These are phyloP conservation scores for Nautilus pompilius DNA, from an alignment of 1,140 invertebrate species.

Conservation along the genomic window DNA sequence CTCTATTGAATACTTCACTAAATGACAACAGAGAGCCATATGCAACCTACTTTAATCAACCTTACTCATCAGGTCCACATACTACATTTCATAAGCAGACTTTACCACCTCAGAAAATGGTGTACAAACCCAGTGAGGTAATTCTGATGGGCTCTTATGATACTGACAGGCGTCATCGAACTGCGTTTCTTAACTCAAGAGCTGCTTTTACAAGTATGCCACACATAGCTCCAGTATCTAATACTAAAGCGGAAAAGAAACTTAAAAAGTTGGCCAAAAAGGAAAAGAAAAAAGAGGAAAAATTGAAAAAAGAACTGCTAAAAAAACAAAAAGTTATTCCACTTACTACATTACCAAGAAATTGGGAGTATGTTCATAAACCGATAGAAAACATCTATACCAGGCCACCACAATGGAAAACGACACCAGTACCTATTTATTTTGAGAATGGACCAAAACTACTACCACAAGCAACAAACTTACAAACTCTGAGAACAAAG, in stretches of 20 bases:
- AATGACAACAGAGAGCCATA: no score
- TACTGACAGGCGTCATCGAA: no score
- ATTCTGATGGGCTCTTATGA: no score
- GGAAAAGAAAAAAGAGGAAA: conserved; percentile 33
- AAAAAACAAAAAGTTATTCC: conserved; percentile 11
- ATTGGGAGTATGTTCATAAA: conserved; percentile 31
- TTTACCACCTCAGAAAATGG: no score
- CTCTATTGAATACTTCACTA: no score
- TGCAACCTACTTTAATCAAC: no score
- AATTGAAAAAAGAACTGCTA: conserved; percentile 20
- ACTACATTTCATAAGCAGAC: no score
- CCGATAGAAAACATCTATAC: conserved; percentile 33
- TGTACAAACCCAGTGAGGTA: no score
- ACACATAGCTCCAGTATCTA: no score
- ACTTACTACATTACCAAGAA: conserved; percentile 26
- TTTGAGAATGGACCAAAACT: conserved; percentile 38
- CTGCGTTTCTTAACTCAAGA: no score
- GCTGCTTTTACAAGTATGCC: conserved; percentile 38
- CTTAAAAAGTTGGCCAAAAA: conserved; percentile 30
- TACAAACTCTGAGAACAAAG: background rate
- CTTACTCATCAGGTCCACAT: no score
- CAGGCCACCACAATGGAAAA: conserved; percentile 13
- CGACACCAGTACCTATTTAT: conserved; percentile 43
- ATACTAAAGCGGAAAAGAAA: conserved; percentile 34
- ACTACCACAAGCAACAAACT: no score